Conservation (phyloP, 2,113 vertebrate genomes). For the Thalassarche chlororhynchos region DNA sequence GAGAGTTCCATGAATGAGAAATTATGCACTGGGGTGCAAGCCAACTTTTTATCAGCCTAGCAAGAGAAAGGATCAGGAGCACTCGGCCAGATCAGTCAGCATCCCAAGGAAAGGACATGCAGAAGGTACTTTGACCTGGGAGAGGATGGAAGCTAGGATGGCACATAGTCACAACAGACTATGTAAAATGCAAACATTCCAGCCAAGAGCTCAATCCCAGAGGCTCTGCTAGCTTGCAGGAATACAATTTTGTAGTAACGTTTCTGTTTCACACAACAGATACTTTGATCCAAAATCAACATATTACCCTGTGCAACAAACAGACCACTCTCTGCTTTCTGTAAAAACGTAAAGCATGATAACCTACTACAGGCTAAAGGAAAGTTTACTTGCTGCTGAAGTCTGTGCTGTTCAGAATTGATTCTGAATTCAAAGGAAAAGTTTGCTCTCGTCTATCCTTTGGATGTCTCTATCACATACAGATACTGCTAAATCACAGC, state of each 20-base stretch:
- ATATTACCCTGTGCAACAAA: not conserved
- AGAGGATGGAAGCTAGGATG: not conserved
- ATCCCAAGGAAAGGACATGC: not conserved
- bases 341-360: not conserved
- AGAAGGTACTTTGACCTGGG: not conserved
- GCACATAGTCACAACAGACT: not conserved
- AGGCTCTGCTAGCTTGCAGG: not conserved
- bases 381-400: not conserved
- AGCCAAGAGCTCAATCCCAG: not conserved
- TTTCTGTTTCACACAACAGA: not conserved
- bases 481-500: not conserved
- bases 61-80: not conserved
- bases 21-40: not conserved
- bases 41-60: not conserved
- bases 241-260: not conserved
- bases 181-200: not conserved
- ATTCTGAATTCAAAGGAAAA: not conserved
- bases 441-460: not conserved
- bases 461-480: fast-evolving
- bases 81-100: not conserved
- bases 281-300: not conserved
- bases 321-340: not conserved
- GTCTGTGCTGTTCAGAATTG: not conserved
- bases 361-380: not conserved
- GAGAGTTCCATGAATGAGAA: not conserved